Conservation (phyloP, 2,888 invertebrate genomes). For the Galerucella pusilla region DNA sequence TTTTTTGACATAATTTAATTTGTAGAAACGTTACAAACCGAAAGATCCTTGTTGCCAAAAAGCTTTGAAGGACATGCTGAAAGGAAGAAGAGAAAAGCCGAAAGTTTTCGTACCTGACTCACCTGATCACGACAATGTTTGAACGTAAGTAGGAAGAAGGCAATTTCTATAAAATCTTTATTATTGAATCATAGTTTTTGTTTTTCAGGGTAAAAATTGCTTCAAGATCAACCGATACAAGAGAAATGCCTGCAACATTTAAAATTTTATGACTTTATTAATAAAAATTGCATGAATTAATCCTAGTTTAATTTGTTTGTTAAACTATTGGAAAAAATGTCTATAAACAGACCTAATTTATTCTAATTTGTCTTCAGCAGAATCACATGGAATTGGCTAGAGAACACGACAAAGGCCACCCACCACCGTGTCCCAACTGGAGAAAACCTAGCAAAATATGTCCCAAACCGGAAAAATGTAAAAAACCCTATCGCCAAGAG, state of each 20-base stretch:
- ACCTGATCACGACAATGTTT: constrained; percentile 26
- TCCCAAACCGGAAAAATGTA: constrained; percentile 25
- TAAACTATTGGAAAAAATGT: not conserved
- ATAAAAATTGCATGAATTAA: not conserved
- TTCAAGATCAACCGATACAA: not conserved
- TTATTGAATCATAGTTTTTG: not conserved
- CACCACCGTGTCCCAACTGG: constrained; percentile 36
- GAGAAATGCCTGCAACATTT: not conserved
- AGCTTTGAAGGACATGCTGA: constrained; percentile 20
- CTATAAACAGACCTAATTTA: too few species aligned
- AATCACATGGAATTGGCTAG: constrained; percentile 21
- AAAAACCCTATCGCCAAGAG: constrained; percentile 28
- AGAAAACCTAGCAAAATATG: constrained; percentile 28
- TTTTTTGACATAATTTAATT: constrained; percentile 10
- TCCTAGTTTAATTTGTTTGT: not conserved
- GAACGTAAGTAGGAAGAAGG: not conserved
- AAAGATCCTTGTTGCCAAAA: constrained; percentile 38
- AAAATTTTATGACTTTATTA: not conserved
- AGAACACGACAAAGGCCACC: constrained; percentile 39
- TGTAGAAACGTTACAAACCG: constrained; percentile 34
- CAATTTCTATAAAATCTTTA: too few species aligned
- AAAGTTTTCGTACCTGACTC: constrained; percentile 36
- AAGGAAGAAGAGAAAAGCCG: constrained; percentile 19
- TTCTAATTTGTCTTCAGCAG: not conserved
- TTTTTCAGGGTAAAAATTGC: not conserved